Percentiles rank a stretch among this genome's conserved stretches.
phyloP scores from a whole-genome alignment of 2,888 invertebrate genomes.

The Lithodes maja region DNA sequence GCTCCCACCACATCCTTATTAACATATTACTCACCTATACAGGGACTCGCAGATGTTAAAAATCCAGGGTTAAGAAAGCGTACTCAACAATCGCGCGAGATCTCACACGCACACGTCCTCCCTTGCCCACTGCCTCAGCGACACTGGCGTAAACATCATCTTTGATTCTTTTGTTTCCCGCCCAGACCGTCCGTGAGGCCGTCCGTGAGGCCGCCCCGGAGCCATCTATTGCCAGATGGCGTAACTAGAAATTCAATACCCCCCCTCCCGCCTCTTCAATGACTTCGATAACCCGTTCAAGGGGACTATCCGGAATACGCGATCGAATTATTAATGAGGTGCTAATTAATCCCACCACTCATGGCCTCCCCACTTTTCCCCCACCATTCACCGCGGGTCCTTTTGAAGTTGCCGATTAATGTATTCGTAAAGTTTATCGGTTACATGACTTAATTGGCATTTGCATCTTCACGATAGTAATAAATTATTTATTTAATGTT shows the following conservation, averaged over 20 bases:
- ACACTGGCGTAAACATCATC: slow-evolving; percentile 38
- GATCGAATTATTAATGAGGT: slow-evolving; percentile 9
- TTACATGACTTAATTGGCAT: neutral
- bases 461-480: no score
- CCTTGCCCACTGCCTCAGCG: slow-evolving; percentile 25
- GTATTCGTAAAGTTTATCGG: neutral
- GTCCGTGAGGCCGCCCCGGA: slow-evolving; percentile 11
- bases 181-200: neutral
- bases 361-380: neutral
- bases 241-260: slow-evolving; percentile 43
- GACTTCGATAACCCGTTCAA: slow-evolving; percentile 7
- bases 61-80: slow-evolving; percentile 13
- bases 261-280: neutral
- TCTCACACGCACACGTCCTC: slow-evolving; percentile 21
- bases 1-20: neutral
- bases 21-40: neutral
- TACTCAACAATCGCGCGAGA: slow-evolving; percentile 34
- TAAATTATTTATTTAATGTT: no score
- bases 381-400: neutral
- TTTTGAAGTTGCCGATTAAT: neutral
- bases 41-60: neutral
- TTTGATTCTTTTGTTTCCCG: slow-evolving; percentile 29
- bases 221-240: slow-evolving; percentile 40
- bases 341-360: neutral
- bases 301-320: slow-evolving; percentile 20